Evolutionary conservation across 1,140 invertebrate species (phyloP).

Genomic region (Lutraria rhynchaena): DNA sequence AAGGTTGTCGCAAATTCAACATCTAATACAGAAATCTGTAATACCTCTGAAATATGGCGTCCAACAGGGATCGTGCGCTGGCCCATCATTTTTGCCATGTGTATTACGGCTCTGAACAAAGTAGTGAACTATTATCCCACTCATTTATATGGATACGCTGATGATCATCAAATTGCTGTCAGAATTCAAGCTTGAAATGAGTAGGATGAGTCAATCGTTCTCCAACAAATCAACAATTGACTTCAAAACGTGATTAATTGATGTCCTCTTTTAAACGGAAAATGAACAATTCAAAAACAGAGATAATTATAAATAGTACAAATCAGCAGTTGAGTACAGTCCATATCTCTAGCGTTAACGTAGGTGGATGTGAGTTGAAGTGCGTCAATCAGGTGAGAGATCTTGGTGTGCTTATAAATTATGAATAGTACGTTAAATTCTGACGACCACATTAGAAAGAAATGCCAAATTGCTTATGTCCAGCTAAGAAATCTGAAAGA

Average conservation of each 20-base stretch:
- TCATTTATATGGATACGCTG: neutral
- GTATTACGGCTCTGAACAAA: neutral
- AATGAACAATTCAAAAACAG: neutral
- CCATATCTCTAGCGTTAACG: neutral
- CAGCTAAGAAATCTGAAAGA: too few relatives aligned
- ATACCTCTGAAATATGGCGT: neutral
- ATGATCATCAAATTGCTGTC: conserved; percentile 6
- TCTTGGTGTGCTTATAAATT: neutral
- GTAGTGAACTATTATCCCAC: conserved; percentile 6
- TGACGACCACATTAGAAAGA: too few relatives aligned
- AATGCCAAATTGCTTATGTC: too few relatives aligned
- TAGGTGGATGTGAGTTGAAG: neutral
- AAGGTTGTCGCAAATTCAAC: neutral
- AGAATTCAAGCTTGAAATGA: conserved; percentile 2
- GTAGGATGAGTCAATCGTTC: neutral
- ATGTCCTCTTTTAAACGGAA: too few relatives aligned
- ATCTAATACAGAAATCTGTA: neutral
- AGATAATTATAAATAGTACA: neutral
- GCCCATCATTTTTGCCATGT: too few relatives aligned
- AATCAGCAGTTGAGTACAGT: neutral
- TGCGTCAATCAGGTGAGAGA: neutral
- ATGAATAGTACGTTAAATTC: too few relatives aligned
- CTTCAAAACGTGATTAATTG: neutral
- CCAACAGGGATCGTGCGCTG: neutral
- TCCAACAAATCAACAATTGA: neutral